phyloP scores from a whole-genome alignment of 2,888 invertebrate genomes.

The Andrena bicolor region DNA sequence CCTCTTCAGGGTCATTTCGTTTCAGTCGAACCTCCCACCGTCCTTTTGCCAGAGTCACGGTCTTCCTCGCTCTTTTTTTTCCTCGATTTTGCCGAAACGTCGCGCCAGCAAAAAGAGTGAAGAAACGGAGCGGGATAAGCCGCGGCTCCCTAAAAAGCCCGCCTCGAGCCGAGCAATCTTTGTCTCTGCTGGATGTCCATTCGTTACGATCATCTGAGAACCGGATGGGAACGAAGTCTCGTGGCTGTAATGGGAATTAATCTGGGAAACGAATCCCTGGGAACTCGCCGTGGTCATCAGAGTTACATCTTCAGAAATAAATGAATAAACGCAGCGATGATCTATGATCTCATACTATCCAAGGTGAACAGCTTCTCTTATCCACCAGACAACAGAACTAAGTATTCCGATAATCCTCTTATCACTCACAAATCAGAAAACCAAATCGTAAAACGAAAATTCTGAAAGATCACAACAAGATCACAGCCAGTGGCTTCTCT shows the following conservation, averaged over 20 bases:
- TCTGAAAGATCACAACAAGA: no score
- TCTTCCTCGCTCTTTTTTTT: slow-evolving; percentile 59
- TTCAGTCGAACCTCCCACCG: slow-evolving; percentile 70
- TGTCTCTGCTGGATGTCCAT: slow-evolving; percentile 31
- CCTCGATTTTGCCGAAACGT: slow-evolving; percentile 60
- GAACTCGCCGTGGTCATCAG: not conserved
- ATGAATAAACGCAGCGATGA: no score
- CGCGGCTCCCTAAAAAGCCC: slow-evolving; percentile 25
- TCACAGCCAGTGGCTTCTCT: no score
- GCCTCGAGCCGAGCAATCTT: slow-evolving; percentile 18
- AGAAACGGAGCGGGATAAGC: slow-evolving; percentile 43
- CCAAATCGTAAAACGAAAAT: no score
- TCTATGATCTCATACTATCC: no score
- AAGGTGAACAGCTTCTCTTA: no score
- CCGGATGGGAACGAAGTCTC: slow-evolving; percentile 3
- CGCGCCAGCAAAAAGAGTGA: slow-evolving; percentile 73
- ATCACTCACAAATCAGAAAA: no score
- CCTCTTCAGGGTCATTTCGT: slow-evolving; percentile 56
- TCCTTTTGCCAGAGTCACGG: slow-evolving; percentile 49
- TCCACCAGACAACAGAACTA: no score
- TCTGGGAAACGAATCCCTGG: not conserved
- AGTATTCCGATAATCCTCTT: no score
- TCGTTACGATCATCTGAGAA: slow-evolving; percentile 39
- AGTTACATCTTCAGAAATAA: not conserved
- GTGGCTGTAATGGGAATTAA: slow-evolving; percentile 2